Percentiles rank a stretch among this genome's conserved stretches.
Evolutionary conservation across 2,888 invertebrate species (phyloP).

Genomic region (Xestia ashworthii): DNA sequence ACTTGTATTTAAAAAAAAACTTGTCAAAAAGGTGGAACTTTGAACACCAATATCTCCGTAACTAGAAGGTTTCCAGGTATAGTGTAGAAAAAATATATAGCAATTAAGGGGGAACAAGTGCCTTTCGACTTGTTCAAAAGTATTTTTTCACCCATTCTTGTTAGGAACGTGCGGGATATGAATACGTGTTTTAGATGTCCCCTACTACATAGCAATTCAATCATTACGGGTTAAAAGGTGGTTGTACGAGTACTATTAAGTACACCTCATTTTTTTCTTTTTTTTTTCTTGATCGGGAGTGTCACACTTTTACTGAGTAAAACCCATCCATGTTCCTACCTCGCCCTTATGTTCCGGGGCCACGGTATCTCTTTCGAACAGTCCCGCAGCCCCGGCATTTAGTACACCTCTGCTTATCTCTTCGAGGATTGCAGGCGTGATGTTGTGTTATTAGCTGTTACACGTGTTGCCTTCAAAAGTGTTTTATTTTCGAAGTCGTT

Average conservation of each 20-base stretch:
- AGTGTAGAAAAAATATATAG: no score
- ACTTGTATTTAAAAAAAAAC: no score
- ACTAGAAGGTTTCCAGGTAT: no score
- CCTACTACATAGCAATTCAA: neutral
- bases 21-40: no score
- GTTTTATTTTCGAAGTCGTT: neutral
- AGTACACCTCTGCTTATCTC: neutral
- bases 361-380: no score
- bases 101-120: no score
- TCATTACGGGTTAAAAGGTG: neutral
- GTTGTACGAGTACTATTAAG: neutral
- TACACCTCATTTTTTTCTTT: neutral
- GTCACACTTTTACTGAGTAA: no score
- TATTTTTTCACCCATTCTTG: neutral
- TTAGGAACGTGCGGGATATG: neutral
- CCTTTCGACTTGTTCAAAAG: no score
- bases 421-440: neutral
- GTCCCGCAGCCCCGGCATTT: neutral
- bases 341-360: no score
- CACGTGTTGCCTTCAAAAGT: neutral
- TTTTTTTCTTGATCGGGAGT: no score
- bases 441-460: neutral
- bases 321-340: no score
- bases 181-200: neutral
- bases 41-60: no score